A percentile compares a stretch with the other conserved stretches of the same genome.
These are phyloP conservation scores for Pocota personata DNA, from an alignment of 2,888 invertebrate species.

Conservation along the genomic window DNA sequence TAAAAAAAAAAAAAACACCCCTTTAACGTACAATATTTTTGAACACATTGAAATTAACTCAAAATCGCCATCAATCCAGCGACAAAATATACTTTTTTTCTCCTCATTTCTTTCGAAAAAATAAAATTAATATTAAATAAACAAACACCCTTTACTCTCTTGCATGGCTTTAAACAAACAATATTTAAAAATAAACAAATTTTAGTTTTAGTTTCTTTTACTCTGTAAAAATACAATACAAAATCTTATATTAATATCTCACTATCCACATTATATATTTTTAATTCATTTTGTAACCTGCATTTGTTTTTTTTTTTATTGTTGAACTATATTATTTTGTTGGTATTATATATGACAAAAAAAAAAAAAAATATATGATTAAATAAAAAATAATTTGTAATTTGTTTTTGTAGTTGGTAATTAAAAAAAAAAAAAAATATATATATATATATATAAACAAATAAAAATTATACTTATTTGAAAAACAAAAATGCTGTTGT, in stretches of 20 bases:
- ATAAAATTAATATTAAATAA: slow-evolving; percentile 5
- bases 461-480: slow-evolving; percentile 53
- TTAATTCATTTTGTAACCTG: slow-evolving; percentile 72
- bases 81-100: slow-evolving; percentile 16
- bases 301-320: slow-evolving; percentile 56
- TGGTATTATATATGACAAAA: slow-evolving; percentile 32
- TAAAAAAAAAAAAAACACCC: slow-evolving; percentile 12
- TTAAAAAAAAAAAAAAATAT: slow-evolving; percentile 8
- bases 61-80: slow-evolving; percentile 61
- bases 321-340: slow-evolving; percentile 51
- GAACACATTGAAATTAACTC: slow-evolving; percentile 21
- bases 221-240: slow-evolving; percentile 30
- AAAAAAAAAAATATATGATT: slow-evolving; percentile 18
- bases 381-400: slow-evolving; percentile 42
- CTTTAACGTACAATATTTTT: not conserved
- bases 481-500: slow-evolving; percentile 61
- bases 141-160: slow-evolving; percentile 43
- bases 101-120: slow-evolving; percentile 16
- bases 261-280: slow-evolving; percentile 56
- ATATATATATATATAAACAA: slow-evolving; percentile 32
- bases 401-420: slow-evolving; percentile 60
- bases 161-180: slow-evolving; percentile 66
- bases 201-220: slow-evolving; percentile 53
- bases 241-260: slow-evolving; percentile 50
- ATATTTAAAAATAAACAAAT: slow-evolving; percentile 13